These are phyloP conservation scores for Zonitis immaculata DNA, from an alignment of 2,888 invertebrate genomes.

Conservation along the genomic window DNA sequence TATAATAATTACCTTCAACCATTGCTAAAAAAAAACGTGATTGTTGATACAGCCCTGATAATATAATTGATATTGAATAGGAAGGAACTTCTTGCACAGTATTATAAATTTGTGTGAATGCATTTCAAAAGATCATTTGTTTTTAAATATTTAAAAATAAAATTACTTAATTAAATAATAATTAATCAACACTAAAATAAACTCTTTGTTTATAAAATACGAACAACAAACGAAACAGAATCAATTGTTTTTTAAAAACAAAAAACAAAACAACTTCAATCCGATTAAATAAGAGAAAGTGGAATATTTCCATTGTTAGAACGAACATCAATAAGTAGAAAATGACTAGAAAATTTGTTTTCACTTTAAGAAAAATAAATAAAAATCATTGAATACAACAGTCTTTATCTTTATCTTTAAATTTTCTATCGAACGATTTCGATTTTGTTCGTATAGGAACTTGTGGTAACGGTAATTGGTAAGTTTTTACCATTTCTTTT, in stretches of 20 bases:
- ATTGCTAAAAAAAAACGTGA: constrained; percentile 50
- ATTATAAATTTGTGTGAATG: constrained; percentile 38
- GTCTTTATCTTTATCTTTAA: constrained; percentile 40
- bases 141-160: too few species aligned
- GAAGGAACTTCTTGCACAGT: constrained; percentile 21
- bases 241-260: too few species aligned
- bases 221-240: constrained; percentile 10
- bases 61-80: too few species aligned
- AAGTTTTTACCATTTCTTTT: constrained; percentile 30
- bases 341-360: constrained; percentile 39
- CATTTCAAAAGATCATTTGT: constrained; percentile 29
- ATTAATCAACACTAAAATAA: constrained; percentile 24
- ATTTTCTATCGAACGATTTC: too few species aligned
- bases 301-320: constrained; percentile 41
- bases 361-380: constrained; percentile 21
- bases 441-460: constrained; percentile 1
- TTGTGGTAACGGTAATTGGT: constrained; percentile 26
- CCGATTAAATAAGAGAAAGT: constrained; percentile 24
- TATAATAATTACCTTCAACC: constrained; percentile 47
- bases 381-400: constrained; percentile 39
- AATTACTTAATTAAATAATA: too few species aligned
- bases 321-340: constrained; percentile 21
- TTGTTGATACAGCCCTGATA: constrained; percentile 37
- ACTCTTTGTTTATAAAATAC: constrained; percentile 14
- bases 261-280: constrained; percentile 25